A percentile compares a stretch with the other conserved stretches of the same genome.
Evolutionary conservation across 2,888 invertebrate genomes (phyloP).

Genomic region (Tromatobia lineatoria): DNA sequence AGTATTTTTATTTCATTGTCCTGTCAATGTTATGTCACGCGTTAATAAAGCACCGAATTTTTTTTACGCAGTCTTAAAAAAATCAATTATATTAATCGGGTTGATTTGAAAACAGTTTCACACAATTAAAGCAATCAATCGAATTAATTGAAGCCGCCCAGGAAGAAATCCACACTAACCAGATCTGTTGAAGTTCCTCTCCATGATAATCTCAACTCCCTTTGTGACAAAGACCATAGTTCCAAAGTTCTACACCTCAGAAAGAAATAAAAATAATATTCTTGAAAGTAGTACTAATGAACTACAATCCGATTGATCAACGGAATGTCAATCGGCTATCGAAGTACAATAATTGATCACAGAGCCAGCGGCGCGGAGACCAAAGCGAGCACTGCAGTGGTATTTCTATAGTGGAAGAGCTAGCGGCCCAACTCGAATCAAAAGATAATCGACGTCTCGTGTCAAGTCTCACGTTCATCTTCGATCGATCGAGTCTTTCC

Average conservation of each 20-base stretch:
- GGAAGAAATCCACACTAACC: not conserved
- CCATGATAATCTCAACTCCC: not conserved
- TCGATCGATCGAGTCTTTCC: slow-evolving; percentile 25
- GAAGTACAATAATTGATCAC: slow-evolving; percentile 26
- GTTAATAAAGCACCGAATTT: too few species aligned
- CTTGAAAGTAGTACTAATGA: slow-evolving; percentile 27
- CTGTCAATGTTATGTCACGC: too few species aligned
- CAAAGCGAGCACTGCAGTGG: slow-evolving; percentile 9
- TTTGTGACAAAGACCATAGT: not conserved
- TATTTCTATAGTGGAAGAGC: not conserved
- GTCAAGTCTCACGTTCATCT: slow-evolving; percentile 42
- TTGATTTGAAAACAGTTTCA: not conserved
- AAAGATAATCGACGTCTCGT: slow-evolving; percentile 49
- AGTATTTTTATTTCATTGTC: too few species aligned
- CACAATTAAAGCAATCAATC: not conserved
- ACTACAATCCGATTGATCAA: slow-evolving; percentile 21
- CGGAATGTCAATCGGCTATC: slow-evolving; percentile 28
- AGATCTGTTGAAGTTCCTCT: not conserved
- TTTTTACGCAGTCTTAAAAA: too few species aligned
- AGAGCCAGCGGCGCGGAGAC: not conserved
- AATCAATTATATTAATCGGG: not conserved
- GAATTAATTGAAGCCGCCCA: not conserved
- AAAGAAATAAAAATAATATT: not conserved
- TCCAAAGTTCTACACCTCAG: not conserved
- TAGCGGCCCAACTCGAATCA: slow-evolving; percentile 2